Conservation (phyloP, 2,888 invertebrate species). For the Autographa pulchrina region DNA sequence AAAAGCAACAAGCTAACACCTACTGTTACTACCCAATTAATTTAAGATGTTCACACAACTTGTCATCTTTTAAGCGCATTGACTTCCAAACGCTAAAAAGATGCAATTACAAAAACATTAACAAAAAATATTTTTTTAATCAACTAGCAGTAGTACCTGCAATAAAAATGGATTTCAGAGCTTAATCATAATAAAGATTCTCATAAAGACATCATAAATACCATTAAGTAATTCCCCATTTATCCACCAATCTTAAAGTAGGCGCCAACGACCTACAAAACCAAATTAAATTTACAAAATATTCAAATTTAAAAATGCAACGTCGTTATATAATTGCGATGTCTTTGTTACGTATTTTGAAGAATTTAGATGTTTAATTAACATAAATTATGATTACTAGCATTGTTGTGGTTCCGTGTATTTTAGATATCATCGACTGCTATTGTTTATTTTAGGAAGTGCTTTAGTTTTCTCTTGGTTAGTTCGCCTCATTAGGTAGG, state of each 20-base stretch:
- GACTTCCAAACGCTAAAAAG: too few relatives aligned
- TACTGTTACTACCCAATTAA: too few relatives aligned
- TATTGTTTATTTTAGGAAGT: slow-evolving; percentile 45
- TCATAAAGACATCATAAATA: neutral
- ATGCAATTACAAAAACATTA: too few relatives aligned
- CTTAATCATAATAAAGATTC: neutral
- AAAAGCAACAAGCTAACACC: too few relatives aligned
- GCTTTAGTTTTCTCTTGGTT: neutral
- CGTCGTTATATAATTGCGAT: slow-evolving; percentile 42
- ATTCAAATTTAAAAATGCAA: slow-evolving; percentile 47
- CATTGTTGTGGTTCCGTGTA: slow-evolving; percentile 60
- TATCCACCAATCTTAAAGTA: slow-evolving; percentile 6
- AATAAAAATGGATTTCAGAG: neutral
- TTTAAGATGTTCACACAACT: too few relatives aligned
- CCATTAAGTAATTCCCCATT: neutral
- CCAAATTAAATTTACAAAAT: slow-evolving; percentile 36
- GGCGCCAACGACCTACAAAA: slow-evolving; percentile 25
- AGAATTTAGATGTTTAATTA: slow-evolving; percentile 47
- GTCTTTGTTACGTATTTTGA: slow-evolving; percentile 48
- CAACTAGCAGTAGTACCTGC: neutral
- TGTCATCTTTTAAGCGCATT: too few relatives aligned
- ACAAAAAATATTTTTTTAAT: too few relatives aligned
- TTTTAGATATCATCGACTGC: slow-evolving; percentile 41
- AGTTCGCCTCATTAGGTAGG: slow-evolving; percentile 1
- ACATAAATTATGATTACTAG: slow-evolving; percentile 48